Base-by-base conservation (phyloP, 53 echinoderm and acorn worm genomes). In the Pentamera pediparva region DNA sequence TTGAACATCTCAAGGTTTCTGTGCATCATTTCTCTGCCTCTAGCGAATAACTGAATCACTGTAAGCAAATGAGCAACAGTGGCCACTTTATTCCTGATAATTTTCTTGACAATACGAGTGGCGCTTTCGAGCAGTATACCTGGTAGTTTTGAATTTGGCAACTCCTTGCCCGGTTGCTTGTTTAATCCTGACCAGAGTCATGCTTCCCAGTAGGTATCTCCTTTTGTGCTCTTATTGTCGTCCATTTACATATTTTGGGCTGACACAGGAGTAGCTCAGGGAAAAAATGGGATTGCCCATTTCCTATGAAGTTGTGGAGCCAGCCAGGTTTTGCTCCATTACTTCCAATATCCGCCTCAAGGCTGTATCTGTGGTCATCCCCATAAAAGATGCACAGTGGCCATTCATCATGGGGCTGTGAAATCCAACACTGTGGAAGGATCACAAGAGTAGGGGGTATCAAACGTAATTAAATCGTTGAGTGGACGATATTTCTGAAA, bases 311-410 rank as follows among this genome's bases (percentile, higher is more conserved):
- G n/a, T 0, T 5, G 21, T 62, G 18, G 1, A 62, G 62, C 62
- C 62, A 62, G 3, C 62, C 62, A 3, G 35, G 35, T 8, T 36
- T 33, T 17, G 36, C 62, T 3, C n/a, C n/a, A n/a, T n/a, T n/a
- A n/a, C 37, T 35, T 7, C 75, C 58, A 21, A 75, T n/a, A 24
- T 75, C 58, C 4, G 57, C 36, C 24, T 75, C 75, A 3, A 75
- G 22, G 17, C 37, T 57, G 13, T 24, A 62, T 18, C 62, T 33
- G 21, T 62, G 62, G 20, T 62, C 75, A 57, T 40, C 39, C n/a
- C 75, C 75, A 37, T 75, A 75, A 37, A 75, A 75, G 19, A 75
- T 75, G 6, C 25, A 35, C 0, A 75, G 36, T 28, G 75, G 75
- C 75, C 75, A 75, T 5, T 57, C 37, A 35, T 75, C 75, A 53